These are phyloP conservation scores for Pararge aegeria DNA, from an alignment of 1,140 invertebrate genomes.

Conservation along the genomic window DNA sequence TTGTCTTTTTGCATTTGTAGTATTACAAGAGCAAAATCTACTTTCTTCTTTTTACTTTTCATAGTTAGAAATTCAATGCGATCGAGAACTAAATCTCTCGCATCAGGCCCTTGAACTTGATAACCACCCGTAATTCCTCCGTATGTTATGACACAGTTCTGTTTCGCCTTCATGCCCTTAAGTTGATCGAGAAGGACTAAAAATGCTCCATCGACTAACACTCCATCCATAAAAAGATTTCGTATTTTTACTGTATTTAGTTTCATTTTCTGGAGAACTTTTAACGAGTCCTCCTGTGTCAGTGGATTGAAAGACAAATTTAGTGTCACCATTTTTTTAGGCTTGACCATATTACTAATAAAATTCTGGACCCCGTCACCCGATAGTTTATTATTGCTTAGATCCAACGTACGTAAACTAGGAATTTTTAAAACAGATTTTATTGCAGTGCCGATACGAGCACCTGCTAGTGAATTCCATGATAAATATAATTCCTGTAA, in stretches of 20 bases:
- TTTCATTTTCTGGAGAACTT: slow-evolving; percentile 45
- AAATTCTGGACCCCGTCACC: slow-evolving; percentile 43
- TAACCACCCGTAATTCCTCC: slow-evolving; percentile 38
- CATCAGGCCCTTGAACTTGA: slow-evolving; percentile 37
- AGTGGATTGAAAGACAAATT: slow-evolving; percentile 73
- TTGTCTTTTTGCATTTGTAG: slow-evolving; percentile 48
- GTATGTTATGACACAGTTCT: slow-evolving; percentile 45
- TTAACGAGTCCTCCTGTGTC: slow-evolving; percentile 55
- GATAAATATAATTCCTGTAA: slow-evolving; percentile 55
- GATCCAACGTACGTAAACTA: slow-evolving; percentile 43
- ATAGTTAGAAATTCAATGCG: slow-evolving; percentile 48
- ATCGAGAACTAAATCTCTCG: slow-evolving; percentile 51
- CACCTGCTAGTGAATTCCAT: slow-evolving; percentile 50
- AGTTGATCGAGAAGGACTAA: slow-evolving; percentile 34
- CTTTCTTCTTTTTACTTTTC: slow-evolving; percentile 39
- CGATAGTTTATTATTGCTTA: slow-evolving; percentile 54
- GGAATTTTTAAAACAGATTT: slow-evolving; percentile 40
- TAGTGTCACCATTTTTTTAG: slow-evolving; percentile 56
- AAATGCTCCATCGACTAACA: slow-evolving; percentile 45
- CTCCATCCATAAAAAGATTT: slow-evolving; percentile 51
- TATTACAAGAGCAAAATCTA: slow-evolving; percentile 49
- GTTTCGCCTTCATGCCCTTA: slow-evolving; percentile 37
- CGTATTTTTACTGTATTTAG: slow-evolving; percentile 42
- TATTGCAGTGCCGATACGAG: slow-evolving; percentile 39
- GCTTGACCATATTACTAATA: slow-evolving; percentile 34